Percentiles rank a stretch among this genome's conserved stretches.
Conservation (phyloP, 2,113 vertebrate species). For the Cygnus buccinator region DNA sequence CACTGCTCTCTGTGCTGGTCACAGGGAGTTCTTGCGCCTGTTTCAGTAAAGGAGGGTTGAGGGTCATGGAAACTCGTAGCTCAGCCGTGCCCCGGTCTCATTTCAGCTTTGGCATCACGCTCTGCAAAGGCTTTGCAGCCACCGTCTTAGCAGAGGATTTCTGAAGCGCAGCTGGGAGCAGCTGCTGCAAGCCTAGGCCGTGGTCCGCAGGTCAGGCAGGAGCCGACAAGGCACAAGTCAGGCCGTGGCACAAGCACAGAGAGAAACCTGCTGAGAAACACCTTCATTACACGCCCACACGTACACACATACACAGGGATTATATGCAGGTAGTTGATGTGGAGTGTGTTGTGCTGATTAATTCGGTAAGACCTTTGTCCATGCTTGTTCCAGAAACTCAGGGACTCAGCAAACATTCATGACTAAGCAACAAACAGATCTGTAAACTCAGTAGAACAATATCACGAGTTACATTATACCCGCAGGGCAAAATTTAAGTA, state of each 20-base stretch:
- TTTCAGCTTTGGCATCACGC: neutral
- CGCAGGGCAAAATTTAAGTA: neutral
- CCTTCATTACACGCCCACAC: accelerated
- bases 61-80: accelerated
- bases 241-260: neutral
- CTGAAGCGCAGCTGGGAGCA: neutral
- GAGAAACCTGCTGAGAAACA: neutral
- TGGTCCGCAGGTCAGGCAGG: neutral
- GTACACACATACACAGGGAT: neutral
- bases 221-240: neutral
- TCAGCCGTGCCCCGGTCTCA: neutral
- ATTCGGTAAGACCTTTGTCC: neutral
- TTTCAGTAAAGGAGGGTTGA: neutral
- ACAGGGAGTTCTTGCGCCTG: neutral
- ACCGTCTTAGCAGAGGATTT: neutral
- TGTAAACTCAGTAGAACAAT: neutral
- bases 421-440: neutral
- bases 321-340: neutral
- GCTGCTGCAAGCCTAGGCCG: neutral
- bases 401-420: neutral
- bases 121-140: neutral
- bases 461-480: neutral
- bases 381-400: neutral
- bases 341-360: neutral
- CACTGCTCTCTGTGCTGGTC: neutral